Base-by-base conservation (phyloP, 2,888 invertebrate genomes). In the Erebia epiphron region DNA sequence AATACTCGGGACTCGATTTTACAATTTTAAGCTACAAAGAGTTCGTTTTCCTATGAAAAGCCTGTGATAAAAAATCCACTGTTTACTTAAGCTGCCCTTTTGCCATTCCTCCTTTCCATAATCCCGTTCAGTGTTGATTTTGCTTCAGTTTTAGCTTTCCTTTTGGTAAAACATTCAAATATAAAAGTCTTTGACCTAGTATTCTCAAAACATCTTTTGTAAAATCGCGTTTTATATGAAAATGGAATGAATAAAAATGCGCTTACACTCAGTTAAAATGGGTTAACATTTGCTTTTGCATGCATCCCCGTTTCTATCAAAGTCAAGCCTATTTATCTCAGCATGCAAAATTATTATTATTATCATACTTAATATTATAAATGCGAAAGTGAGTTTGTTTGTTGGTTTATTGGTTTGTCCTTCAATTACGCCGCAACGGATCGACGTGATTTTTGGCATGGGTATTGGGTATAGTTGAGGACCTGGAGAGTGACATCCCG, bases 251-350 rank as follows among this genome's bases (percentile, higher is more conserved):
- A 61, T 61, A 58, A 61, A 67, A 61, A 61, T 61, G 60, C 60
- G 67, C 61, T 67, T 67, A 61, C 67, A 26, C 67, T 41, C 67
- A 58, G 67, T 50, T 41, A 58, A 67, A 67, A 67, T 67, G 61
- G 67, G 69, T 70, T 71, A 63, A 72, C 67, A 66, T 69, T 62
- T 71, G 66, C 63, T 69, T 57, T 67, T 18, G 62, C 69, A 67
- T 58, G 58, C 67, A 46, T 46, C 67, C 56, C 46, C 67, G 26
- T 58, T 67, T 49, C 49, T 49, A 58, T 58, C 58, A 49, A 26
- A n/a, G 58, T 43, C 18, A 16, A 11, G 21, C 49, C 21, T 49
- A 21, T 67, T 57, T 49, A 67, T 21, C 43, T 62, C 49, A 1
- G 14, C 21, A 16, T 16, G 56, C 54, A 65, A 14, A 35, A 35